A percentile compares a stretch with the other conserved stretches of the same genome.
Conservation (phyloP, 2,113 vertebrate genomes). For the Coracopsis vasa region DNA sequence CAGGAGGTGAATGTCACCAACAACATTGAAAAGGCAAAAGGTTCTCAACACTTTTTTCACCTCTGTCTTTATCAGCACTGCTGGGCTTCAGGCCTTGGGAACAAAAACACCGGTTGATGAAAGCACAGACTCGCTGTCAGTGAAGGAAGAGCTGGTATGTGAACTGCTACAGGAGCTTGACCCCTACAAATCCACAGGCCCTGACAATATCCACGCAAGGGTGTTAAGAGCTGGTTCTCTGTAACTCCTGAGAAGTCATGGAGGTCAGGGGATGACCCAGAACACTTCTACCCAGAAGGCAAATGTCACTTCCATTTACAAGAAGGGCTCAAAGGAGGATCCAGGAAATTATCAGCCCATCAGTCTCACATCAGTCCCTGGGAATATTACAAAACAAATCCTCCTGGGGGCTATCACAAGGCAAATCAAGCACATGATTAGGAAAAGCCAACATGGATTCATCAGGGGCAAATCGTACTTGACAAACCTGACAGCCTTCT, state of each 20-base stretch:
- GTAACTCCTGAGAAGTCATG: background rate
- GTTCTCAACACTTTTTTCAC: background rate
- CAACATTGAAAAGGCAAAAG: background rate
- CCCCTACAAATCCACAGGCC: background rate
- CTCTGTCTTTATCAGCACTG: background rate
- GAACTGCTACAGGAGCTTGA: background rate
- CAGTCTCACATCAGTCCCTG: background rate
- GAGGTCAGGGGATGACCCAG: background rate
- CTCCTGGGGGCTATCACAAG: background rate
- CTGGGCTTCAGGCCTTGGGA: background rate
- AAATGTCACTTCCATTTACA: background rate
- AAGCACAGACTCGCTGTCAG: background rate
- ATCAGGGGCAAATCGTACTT: background rate
- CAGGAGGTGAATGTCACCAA: background rate
- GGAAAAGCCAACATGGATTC: background rate
- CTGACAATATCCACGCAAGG: background rate
- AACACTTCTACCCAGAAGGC: background rate
- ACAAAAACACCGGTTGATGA: background rate
- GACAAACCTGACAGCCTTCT: background rate
- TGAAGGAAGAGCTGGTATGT: background rate
- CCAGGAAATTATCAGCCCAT: background rate
- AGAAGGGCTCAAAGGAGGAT: background rate
- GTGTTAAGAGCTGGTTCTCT: background rate
- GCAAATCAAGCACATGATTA: background rate
- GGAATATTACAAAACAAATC: background rate